These are phyloP conservation scores for Tinamus guttatus DNA, from an alignment of 2,113 vertebrate genomes.

Conservation along the genomic window DNA sequence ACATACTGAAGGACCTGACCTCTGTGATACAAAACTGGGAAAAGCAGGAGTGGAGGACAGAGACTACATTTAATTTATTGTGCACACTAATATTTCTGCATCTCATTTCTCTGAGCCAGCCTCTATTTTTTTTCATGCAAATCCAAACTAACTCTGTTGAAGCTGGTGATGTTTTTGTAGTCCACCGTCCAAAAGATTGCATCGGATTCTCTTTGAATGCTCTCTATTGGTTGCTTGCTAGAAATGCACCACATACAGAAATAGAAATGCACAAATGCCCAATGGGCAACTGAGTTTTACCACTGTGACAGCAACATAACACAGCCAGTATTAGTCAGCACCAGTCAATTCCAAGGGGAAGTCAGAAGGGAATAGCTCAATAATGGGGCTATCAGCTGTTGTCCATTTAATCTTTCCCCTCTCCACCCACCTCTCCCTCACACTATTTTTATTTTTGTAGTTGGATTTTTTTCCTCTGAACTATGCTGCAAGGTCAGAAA, in stretches of 20 bases:
- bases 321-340: too few species aligned
- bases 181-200: neutral
- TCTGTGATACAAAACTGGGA: neutral
- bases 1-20: neutral
- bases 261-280: too few species aligned
- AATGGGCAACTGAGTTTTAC: neutral
- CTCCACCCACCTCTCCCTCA: fast-evolving
- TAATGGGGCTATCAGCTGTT: neutral
- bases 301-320: neutral
- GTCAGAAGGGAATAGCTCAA: neutral
- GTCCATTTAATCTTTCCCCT: neutral
- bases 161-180: neutral
- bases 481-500: neutral
- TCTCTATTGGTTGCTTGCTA: neutral
- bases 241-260: neutral
- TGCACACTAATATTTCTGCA: neutral
- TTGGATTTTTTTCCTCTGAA: neutral
- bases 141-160: neutral
- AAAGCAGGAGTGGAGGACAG: neutral
- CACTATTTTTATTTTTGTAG: neutral
- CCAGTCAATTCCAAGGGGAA: neutral
- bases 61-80: neutral
- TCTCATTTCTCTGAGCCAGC: neutral
- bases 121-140: neutral
- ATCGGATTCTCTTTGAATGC: neutral